Conservation (phyloP, 2,797 vertebrate genomes). For the Uromys caudimaculatus region DNA sequence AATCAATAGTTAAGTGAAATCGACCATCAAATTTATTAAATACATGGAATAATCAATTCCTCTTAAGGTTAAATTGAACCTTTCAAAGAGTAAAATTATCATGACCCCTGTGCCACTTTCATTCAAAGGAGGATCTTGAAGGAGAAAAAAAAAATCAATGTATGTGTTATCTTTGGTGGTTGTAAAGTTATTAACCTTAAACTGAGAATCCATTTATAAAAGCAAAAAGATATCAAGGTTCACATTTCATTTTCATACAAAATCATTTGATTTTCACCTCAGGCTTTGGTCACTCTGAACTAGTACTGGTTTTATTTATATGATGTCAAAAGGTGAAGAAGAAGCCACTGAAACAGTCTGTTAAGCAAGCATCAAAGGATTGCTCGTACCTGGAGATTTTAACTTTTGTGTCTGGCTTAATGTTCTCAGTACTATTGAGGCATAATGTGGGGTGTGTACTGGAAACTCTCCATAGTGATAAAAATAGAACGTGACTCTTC, state of each 20-base stretch:
- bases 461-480: background rate
- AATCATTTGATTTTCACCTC: background rate
- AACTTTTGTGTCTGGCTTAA: background rate
- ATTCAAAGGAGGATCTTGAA: conserved; percentile 8
- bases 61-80: conserved; percentile 31
- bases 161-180: background rate
- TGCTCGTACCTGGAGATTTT: background rate
- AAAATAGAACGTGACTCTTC: background rate
- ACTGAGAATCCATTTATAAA: conserved; percentile 15
- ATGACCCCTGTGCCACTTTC: conserved; percentile 31
- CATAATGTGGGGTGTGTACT: background rate
- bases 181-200: conserved; percentile 50
- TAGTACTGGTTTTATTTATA: background rate
- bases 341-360: no score
- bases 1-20: background rate
- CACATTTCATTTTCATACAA: background rate
- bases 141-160: conserved; percentile 27
- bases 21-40: background rate
- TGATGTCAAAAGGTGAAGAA: background rate
- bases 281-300: background rate
- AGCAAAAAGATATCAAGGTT: conserved; percentile 15
- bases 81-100: background rate
- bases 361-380: background rate
- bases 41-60: conserved; percentile 31
- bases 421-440: background rate